Percentiles rank a stretch among this genome's conserved stretches.
phyloP scores from a whole-genome alignment of 2,113 vertebrate species.

The Oreamnos americanus region DNA sequence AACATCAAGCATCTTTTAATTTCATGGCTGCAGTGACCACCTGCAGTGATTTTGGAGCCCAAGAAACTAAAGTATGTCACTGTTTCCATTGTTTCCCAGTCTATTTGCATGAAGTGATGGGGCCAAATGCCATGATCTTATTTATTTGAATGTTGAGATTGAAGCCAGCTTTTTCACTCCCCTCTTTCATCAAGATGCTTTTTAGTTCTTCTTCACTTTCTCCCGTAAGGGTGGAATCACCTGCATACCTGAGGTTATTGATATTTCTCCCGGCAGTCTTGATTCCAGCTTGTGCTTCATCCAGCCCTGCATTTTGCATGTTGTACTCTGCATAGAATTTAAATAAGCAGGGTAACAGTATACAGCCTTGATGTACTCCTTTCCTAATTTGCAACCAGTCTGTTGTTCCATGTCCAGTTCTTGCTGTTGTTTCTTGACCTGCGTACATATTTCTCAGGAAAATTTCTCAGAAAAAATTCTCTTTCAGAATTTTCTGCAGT shows the following conservation, averaged over 20 bases:
- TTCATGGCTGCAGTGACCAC: background rate
- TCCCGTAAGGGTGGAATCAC: background rate
- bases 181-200: background rate
- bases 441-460: background rate
- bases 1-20: background rate
- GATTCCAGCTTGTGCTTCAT: background rate
- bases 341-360: background rate
- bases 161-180: background rate
- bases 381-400: background rate
- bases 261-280: background rate
- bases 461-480: background rate
- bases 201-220: background rate
- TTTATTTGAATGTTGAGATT: background rate
- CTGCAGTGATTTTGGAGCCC: background rate
- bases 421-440: background rate
- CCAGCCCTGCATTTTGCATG: background rate
- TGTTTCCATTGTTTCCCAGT: background rate
- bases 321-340: background rate
- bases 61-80: background rate
- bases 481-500: background rate
- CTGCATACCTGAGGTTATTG: background rate
- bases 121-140: background rate
- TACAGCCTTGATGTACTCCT: background rate
- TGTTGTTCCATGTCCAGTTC: background rate
- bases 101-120: background rate